These are phyloP conservation scores for Apantesis nais DNA, from an alignment of 2,888 invertebrate genomes.

Conservation along the genomic window DNA sequence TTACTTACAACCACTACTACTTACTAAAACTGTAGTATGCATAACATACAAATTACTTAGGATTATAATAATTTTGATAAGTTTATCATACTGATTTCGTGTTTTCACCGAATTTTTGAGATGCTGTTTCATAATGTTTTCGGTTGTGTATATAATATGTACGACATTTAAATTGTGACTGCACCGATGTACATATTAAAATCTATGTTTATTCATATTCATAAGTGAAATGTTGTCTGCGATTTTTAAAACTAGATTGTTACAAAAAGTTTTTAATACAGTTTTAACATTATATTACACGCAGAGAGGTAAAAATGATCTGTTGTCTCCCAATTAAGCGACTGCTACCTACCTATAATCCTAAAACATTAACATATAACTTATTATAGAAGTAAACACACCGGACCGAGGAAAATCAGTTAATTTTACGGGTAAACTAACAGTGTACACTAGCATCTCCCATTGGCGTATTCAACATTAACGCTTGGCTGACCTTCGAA, in stretches of 20 bases:
- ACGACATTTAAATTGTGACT: not conserved
- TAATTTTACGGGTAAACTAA: no score
- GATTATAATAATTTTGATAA: constrained; percentile 1
- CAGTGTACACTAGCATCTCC: no score
- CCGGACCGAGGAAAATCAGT: no score
- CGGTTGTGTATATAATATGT: not conserved
- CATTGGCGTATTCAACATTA: no score
- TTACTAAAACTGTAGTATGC: not conserved
- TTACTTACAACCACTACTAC: no score
- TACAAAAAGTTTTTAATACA: not conserved
- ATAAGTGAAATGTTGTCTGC: constrained; percentile 1
- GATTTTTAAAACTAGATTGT: not conserved
- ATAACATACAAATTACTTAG: constrained; percentile 1
- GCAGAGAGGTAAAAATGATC: no score
- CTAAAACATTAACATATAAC: no score
- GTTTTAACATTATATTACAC: not conserved
- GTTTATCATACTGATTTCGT: constrained; percentile 1
- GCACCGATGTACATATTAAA: constrained; percentile 1
- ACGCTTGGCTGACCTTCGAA: no score
- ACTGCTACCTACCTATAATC: no score
- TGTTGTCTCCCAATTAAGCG: no score
- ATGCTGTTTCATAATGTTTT: constrained; percentile 2
- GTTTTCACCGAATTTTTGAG: not conserved
- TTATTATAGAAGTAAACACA: no score
- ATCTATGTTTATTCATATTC: not conserved